Evolutionary conservation across 53 echinoderm and acorn worm genomes (phyloP), one percentile per base, ranked within the genome.

Genomic region (Temnopleurus reevesii): DNA sequence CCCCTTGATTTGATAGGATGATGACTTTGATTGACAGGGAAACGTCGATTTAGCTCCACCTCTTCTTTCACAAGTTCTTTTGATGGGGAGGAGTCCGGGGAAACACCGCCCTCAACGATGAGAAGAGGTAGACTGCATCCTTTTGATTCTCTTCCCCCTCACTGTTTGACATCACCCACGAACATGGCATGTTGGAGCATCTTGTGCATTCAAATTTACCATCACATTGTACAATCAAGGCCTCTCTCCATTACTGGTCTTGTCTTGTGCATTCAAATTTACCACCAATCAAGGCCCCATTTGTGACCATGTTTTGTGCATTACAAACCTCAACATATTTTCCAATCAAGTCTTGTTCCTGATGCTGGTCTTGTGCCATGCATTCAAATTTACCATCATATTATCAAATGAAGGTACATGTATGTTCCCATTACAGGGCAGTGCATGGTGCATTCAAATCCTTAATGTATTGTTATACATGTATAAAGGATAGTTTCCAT

Each of bases 31-130:
- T 86, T 45, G 59, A 60, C 88, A 87, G 88, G 88, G 4, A 87
- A 87, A 53, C 65, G 88, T 29, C 88, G 88, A 18, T 87, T 87
- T 87, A 87, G 88, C 88, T 87, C 88, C 65, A 87, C 65, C 71
- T 87, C 88, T 26, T 87, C 88, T 49, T 87, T 87, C 76, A 87
- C 88, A 30, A 87, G 88, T 53, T 51, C 65, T 31, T 44, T 87
- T n/a, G 88, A 87, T 51, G 71, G n/a, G 3, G 88, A 87, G 3
- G 88, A 87, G 5, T 63, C 45, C 27, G 28, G 12, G 0, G 65
- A 64, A 2, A 47, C 49, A 0, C n/a, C 76, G 49, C 54, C 88
- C 53, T 87, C 88, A 8, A 55, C 83, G 44, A 46, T 66, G 46
- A 66, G 71, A 46, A 46, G 88, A 87, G 88, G 88, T 87, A 87